Base-by-base conservation (phyloP, 2,113 vertebrate genomes). In the Aythya baeri region DNA sequence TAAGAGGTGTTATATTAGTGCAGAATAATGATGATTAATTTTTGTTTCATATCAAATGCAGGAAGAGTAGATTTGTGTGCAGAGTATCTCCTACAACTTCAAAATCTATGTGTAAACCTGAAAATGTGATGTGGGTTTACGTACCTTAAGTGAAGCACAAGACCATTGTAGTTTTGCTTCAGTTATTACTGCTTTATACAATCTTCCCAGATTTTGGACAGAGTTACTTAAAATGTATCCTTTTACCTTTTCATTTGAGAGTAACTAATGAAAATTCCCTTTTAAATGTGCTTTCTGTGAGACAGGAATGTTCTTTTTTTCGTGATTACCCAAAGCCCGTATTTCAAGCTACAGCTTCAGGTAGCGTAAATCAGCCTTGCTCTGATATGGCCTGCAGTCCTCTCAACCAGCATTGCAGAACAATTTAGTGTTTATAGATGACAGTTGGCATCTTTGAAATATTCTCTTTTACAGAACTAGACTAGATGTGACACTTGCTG, bases 391-490 rank as follows among this genome's bases (percentile, higher is more conserved):
- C 95, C 91, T 43, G 26, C 50, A 87, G 94, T 86, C 93, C 92
- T 46, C 86, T 81, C 91, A 77, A 75, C 79, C 91, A 90, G 82
- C 75, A 75, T 68, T 83, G 52, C 46, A 62, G 89, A 88, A 95
- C 89, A 97, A 97, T 97, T 97, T 96, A 97, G 93, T 95, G 94
- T 72, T 32, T 95, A 92, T 73, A 93, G 96, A 91, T 97, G 94
- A 96, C 96, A 96, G 87, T 23, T 97, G 96, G 94, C 94, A 96
- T 96, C 94, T 96, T 96, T 97, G 97, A 97, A 98, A 97, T 98
- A 97, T 90, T 95, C 96, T 96, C 84, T 91, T 83, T 71, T 96
- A 61, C 67, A 73, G 86, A 93, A 83, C 81, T 93, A 89, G 96
- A 96, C 88, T 88, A 81, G 80, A 95, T 97, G 93, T 97, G 94